Base-by-base conservation (phyloP, 1,140 invertebrate genomes). In the Rhagoletis pomonella region DNA sequence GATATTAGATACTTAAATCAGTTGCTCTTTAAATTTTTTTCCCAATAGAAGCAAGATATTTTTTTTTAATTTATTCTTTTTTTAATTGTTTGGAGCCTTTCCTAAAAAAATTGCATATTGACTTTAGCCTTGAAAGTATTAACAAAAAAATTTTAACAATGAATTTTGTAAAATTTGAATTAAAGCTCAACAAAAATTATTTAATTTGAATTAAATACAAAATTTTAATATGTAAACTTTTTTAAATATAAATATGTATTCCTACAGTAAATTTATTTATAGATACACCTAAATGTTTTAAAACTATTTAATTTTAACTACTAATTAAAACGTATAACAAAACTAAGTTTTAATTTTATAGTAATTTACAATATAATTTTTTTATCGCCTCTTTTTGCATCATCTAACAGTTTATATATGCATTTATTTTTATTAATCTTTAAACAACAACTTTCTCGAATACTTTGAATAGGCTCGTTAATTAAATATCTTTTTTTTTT, bases 401-500 rank as follows among this genome's bases (percentile, higher is more conserved):
- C 19, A 55, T 19, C 3, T 81, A 81, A 81, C 73, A 81, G 17
- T 19, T 81, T 55, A 2, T 55, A 55, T 81, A 81, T 55, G 17
- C 17, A 55, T 19, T 14, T 55, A 55, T 17, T 6, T 69, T 17
- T 73, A 67, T 73, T n/a, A 67, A 5, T 55, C 50, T 55, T 62
- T 14, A 44, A 73, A 73, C 67, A 73, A 47, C 14, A 73, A 73
- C 67, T 44, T 55, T 81, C 55, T 55, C 5, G n/a, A 5, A 29
- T 55, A 67, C 19, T 50, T 55, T 55, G n/a, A 44, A 81, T 7
- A 0, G 7, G 50, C 50, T 50, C 55, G 81, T 6, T n/a, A 44
- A 85, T 85, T 44, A 10, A 85, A 55, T 77, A 73, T 55, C 44
- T 60, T 87, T 77, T 87, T 87, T 84, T 77, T 29, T 39, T 29